Base-by-base conservation (phyloP, 2,797 vertebrate species). In the Bovichtus variegatus region DNA sequence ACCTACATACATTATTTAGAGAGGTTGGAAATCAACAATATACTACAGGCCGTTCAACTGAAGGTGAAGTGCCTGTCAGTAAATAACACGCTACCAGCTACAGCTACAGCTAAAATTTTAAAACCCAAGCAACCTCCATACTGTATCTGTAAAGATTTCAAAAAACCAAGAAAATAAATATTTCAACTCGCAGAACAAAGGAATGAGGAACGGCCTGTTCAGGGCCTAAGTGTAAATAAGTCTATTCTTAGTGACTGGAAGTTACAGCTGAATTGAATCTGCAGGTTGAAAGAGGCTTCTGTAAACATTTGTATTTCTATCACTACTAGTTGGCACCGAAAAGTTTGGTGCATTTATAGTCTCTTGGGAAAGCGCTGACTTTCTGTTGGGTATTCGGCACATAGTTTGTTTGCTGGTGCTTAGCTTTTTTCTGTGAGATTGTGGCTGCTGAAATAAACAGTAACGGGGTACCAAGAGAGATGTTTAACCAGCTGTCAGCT, bases 241-340 rank as follows among this genome's bases (percentile, higher is more conserved):
- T 82, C 67, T 81, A 77, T 87, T 84, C 67, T 84, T 62, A 54
- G 70, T 50, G 72, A 21, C 57, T 44, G 67, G 57, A 62, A 43
- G 18, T 54, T 61, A 12, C 23, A 36, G 65, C 66, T 49, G 31
- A 73, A 49, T 34, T 68, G 18, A 81, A 80, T 66, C 6, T 41
- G 73, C 50, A 66, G 41, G 67, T 82, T 82, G 54, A 77, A 55
- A 76, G 53, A 71, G 51, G n/a, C 40, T 19, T n/a, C 31, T 36
- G 12, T 23, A 71, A 74, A 77, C 65, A 55, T 71, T 41, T 50
- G 55, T 44, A 38, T 81, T 76, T 73, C 50, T 50, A 34, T 61
- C 54, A n/a, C 46, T 63, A 40, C 11, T 63, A 31, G 59, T 53
- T 83, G 46, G 50, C 18, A 78, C 13, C 53, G 46, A 81, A 78